Base-by-base conservation (phyloP, 2,113 vertebrate genomes). In the Alexandromys fortis region DNA sequence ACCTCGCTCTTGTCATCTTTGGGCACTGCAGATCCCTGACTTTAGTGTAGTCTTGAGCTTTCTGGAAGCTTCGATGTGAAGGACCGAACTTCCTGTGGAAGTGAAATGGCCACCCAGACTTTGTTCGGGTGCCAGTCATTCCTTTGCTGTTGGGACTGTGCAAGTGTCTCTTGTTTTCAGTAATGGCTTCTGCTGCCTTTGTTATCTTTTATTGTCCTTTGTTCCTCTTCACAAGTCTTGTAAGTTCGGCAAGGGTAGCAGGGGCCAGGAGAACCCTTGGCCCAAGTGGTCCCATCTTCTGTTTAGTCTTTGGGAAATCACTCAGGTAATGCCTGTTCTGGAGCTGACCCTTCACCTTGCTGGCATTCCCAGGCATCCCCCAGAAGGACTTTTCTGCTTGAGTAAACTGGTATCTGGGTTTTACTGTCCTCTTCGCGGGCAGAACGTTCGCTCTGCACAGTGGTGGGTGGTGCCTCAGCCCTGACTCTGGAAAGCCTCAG, bases 71-170 rank as follows among this genome's bases (percentile, higher is more conserved):
- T 92, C n/a, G 13, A 76, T 85, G 35, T 55, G 47, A 77, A 86
- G 67, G n/a, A n/a, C 63, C 45, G 70, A 94, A 28, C 85, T 90
- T 7, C 72, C 22, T n/a, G 28, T 58, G 82, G 19, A 82, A 65
- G 35, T 35, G 75, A 87, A 78, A 45, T 24, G 33, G 42, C 10
- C 3, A 6, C 35, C 6, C 24, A 58, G 26, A 55, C 21, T 30
- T 42, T 4, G 0, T 1, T n/a, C 1, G 16, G 30, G 24, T n/a
- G n/a, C 83, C n/a, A 21, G 28, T 35, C 0, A 3, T 26, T 13
- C 6, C 26, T 33, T 28, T 61, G 61, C 47, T 68, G 76, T 86
- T 42, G n/a, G 63, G 67, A n/a, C 63, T 78, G 52, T 83, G 77
- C 13, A 47, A 17, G 38, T 33, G 5, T 67, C 87, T 96, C 22